Conservation (phyloP, 2,888 invertebrate species). For the Elaeidobius kamerunicus region DNA sequence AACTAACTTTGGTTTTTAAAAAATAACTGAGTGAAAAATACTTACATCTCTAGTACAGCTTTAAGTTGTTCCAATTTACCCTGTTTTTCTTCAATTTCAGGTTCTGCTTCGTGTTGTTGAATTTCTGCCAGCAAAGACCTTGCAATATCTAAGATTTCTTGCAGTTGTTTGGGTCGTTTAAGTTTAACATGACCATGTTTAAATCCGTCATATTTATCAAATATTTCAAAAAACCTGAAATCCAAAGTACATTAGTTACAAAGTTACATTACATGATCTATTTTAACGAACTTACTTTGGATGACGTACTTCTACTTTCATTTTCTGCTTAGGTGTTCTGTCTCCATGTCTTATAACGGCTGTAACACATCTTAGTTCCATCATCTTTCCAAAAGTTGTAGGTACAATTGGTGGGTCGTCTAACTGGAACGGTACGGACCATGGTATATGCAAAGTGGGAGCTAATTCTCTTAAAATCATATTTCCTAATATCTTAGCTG, state of each 20-base stretch:
- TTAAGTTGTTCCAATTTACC: slow-evolving; percentile 96
- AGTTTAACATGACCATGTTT: slow-evolving; percentile 96
- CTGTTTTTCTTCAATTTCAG: slow-evolving; percentile 94
- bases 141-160: slow-evolving; percentile 96
- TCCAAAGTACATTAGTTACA: not conserved
- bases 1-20: not conserved
- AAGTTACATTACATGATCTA: not conserved
- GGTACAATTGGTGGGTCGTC: slow-evolving; percentile 99
- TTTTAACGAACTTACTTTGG: slow-evolving; percentile 64
- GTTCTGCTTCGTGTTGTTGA: slow-evolving; percentile 81
- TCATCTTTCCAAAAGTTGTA: slow-evolving; percentile 98
- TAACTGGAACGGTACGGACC: slow-evolving; percentile 94
- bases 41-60: slow-evolving; percentile 98
- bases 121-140: slow-evolving; percentile 86
- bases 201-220: slow-evolving; percentile 94
- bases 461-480: slow-evolving; percentile 95
- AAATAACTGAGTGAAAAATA: slow-evolving; percentile 33
- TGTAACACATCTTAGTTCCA: slow-evolving; percentile 89
- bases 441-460: slow-evolving; percentile 93
- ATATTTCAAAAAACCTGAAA: slow-evolving; percentile 93
- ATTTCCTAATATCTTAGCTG: slow-evolving; percentile 96
- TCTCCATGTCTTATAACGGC: slow-evolving; percentile 98
- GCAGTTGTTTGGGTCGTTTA: slow-evolving; percentile 94
- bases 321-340: slow-evolving; percentile 99
- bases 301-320: slow-evolving; percentile 99